Percentiles rank a stretch among this genome's conserved stretches.
Evolutionary conservation across 2,113 vertebrate genomes (phyloP).

Genomic region (Procavia capensis): DNA sequence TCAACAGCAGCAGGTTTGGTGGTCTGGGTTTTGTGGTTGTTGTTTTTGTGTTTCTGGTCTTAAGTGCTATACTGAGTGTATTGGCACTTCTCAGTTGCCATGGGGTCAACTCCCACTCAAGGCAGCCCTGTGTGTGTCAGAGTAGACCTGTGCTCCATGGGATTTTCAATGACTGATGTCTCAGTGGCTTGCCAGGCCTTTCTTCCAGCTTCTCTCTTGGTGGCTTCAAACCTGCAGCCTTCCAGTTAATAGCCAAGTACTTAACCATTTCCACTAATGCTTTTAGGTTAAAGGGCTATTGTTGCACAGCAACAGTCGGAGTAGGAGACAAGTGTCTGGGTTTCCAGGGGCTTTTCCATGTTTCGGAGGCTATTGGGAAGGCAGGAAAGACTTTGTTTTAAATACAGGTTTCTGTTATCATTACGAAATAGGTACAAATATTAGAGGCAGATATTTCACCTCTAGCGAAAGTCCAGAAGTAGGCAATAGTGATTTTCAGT

Average conservation of each 20-base stretch:
- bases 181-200: too few relatives aligned
- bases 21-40: too few relatives aligned
- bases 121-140: too few relatives aligned
- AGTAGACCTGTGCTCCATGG: too few relatives aligned
- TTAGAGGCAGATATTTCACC: too few relatives aligned
- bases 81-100: neutral
- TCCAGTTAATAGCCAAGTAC: too few relatives aligned
- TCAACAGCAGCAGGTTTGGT: too few relatives aligned
- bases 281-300: neutral
- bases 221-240: too few relatives aligned
- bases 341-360: conserved; percentile 4
- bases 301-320: neutral
- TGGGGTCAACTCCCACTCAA: too few relatives aligned
- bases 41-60: neutral
- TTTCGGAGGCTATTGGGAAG: neutral
- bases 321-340: neutral
- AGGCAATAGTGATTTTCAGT: neutral
- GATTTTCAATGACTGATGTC: too few relatives aligned
- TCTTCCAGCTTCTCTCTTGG: too few relatives aligned
- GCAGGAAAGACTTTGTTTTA: conserved; percentile 36
- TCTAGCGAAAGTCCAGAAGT: conserved; percentile 4
- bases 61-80: neutral
- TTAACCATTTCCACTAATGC: too few relatives aligned
- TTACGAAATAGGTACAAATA: conserved; percentile 29
- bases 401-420: neutral